Base-by-base conservation (phyloP, 2,888 invertebrate species). In the Schizotus pectinicornis region DNA sequence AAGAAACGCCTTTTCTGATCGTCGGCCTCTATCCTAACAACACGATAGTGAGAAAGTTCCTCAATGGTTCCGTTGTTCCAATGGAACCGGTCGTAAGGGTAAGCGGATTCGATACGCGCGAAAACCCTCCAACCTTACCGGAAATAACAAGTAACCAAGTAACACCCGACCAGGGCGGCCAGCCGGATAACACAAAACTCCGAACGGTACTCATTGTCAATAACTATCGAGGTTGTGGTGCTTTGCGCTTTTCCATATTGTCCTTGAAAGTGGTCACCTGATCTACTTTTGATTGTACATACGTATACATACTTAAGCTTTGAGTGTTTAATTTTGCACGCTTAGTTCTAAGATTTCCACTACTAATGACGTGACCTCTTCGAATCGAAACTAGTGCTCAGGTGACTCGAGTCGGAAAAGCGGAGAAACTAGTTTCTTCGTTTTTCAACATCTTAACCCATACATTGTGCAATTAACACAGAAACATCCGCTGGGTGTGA, bases 1-100 rank as follows among this genome's bases (percentile, higher is more conserved):
- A 87, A 80, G 85, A 88, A 75, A 83, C 87, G 71, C 89, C 90
- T 65, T 90, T 87, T 78, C 85, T 90, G 71, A 85, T 90, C 77
- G 88, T 88, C 73, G 90, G 90, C 77, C 85, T 90, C 73, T 87
- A 86, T 78, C 90, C 90, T 67, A 89, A 90, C 82, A 90, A 90
- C 80, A 89, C 88, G 77, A 82, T 90, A 78, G 87, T 91, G 77
- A 86, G 88, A 81, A 90, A 88, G 81, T 91, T 88, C 77, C 90
- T 90, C 65, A 91, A 91, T 74, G 91, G 91, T 78, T 90, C 90
- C 76, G 81, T 88, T 79, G 86, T 90, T 79, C 89, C 90, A 79
- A 88, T 88, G 77, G 80, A 80, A 72, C 78, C 75, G 38, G 70
- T 78, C 50, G 78, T 80, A 69, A 77, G 79, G 77, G 79, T 80